A percentile compares a stretch with the other conserved stretches of the same genome.
Conservation (phyloP, 2,888 invertebrate species). For the Therioaphis trifolii region DNA sequence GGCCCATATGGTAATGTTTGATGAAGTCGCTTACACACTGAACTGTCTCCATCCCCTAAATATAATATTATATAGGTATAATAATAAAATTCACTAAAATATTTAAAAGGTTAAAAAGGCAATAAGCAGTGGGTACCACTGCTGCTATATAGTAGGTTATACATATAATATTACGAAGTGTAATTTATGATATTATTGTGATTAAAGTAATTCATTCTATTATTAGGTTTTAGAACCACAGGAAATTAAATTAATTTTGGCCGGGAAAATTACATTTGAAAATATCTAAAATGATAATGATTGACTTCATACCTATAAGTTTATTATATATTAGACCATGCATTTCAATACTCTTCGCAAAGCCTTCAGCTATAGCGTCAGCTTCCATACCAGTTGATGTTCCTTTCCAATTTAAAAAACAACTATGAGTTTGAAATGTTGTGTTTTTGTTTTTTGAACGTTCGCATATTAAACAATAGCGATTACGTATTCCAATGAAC, state of each 20-base stretch:
- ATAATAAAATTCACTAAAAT: no score
- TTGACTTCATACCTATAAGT: no score
- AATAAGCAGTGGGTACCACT: no score
- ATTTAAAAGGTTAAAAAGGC: no score
- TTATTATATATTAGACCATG: no score
- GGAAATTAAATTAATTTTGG: no score
- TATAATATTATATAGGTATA: neutral
- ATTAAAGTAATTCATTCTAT: no score
- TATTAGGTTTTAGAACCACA: no score
- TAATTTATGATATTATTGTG: no score
- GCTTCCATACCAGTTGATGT: conserved; percentile 20
- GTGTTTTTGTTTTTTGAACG: conserved; percentile 14
- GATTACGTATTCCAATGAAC: conserved; percentile 24
- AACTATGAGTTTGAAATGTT: neutral
- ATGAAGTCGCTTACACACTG: conserved; percentile 20
- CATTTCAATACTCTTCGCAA: no score
- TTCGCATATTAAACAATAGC: conserved; percentile 16
- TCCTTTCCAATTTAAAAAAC: conserved; percentile 26
- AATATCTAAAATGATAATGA: no score
- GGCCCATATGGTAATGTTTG: conserved; percentile 29
- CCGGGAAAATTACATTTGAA: no score
- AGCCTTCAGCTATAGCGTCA: conserved; percentile 19
- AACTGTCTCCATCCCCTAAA: conserved; percentile 16
- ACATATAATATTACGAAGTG: conserved; percentile 2
- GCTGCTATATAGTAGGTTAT: conserved; percentile 2